Conservation (phyloP, 2,888 invertebrate genomes). For the Coronaproctus castanopsis region DNA sequence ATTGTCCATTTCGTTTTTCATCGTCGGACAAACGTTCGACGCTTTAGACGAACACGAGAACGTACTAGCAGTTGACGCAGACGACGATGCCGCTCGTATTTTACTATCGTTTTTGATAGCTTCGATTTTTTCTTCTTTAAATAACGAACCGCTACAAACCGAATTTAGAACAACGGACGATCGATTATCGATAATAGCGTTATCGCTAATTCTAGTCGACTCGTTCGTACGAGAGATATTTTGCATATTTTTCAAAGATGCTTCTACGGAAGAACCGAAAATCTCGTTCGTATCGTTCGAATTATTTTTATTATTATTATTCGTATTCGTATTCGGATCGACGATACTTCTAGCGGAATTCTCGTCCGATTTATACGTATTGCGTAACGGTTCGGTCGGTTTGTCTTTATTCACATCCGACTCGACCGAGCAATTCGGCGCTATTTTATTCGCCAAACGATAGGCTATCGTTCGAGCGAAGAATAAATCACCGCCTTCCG, state of each 20-base stretch:
- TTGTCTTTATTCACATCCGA: background rate
- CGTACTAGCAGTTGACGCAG: background rate
- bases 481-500: slow-evolving; percentile 29
- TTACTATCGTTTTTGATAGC: background rate
- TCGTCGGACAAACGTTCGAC: no score
- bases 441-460: slow-evolving; percentile 26
- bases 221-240: background rate
- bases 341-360: background rate
- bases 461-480: slow-evolving; percentile 35
- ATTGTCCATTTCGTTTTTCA: slow-evolving; percentile 10
- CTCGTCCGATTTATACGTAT: no score
- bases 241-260: background rate
- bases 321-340: background rate
- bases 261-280: background rate
- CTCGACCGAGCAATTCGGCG: background rate
- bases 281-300: background rate
- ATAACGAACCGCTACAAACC: no score
- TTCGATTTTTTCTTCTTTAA: background rate
- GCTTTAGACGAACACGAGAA: background rate
- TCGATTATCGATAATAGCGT: background rate
- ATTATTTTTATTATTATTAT: background rate
- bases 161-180: no score
- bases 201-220: background rate
- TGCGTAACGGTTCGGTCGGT: no score
- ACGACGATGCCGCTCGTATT: background rate